These are phyloP conservation scores for Lepus oiostolus DNA, from an alignment of 2,797 vertebrate species.

Conservation along the genomic window DNA sequence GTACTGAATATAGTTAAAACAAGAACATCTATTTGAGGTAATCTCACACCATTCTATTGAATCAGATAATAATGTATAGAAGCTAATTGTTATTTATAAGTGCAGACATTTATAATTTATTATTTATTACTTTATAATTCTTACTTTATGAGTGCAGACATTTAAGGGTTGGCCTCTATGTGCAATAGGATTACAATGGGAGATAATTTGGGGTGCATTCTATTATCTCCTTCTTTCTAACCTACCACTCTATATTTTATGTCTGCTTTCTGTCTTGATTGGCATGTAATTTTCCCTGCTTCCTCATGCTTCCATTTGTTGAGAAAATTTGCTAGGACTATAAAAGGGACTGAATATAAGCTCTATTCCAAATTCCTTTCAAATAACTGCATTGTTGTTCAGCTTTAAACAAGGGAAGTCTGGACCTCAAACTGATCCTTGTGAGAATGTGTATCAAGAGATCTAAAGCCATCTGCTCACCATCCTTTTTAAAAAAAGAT, in stretches of 20 bases:
- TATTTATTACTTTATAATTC: too few species aligned
- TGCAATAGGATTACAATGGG: rapidly evolving
- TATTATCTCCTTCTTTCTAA: background rate
- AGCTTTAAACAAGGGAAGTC: background rate
- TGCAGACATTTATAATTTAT: too few species aligned
- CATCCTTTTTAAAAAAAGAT: too few species aligned
- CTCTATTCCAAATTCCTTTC: background rate
- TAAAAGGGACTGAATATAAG: background rate
- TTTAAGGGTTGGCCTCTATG: rapidly evolving
- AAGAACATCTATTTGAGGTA: background rate
- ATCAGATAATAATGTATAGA: background rate
- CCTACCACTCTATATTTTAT: rapidly evolving
- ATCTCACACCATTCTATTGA: background rate
- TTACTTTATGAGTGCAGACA: background rate
- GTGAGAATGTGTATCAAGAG: background rate
- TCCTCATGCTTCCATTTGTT: background rate
- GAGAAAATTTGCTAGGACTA: background rate
- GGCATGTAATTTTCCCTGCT: background rate
- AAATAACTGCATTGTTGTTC: background rate
- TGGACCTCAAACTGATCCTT: rapidly evolving
- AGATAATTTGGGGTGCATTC: too few species aligned
- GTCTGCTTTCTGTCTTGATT: background rate
- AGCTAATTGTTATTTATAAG: background rate
- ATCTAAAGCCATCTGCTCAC: rapidly evolving
- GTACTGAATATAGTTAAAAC: background rate